phyloP scores from a whole-genome alignment of 2,113 vertebrate species.

The Vulpes vulpes region DNA sequence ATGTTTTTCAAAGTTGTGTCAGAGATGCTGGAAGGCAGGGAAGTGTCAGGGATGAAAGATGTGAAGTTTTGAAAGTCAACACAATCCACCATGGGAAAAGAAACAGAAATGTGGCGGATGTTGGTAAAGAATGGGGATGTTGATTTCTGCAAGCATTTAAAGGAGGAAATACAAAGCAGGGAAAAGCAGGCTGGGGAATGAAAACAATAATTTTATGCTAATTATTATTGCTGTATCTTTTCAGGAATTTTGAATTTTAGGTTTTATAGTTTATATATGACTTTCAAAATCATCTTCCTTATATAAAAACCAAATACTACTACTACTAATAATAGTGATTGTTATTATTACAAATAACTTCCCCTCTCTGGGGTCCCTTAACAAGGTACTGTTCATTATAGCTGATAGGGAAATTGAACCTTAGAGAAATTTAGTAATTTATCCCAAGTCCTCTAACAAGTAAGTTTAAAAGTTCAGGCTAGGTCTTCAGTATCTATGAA shows the following conservation, averaged over 20 bases:
- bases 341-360: background rate
- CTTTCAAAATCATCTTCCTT: background rate
- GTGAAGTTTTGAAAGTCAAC: background rate
- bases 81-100: background rate
- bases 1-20: background rate
- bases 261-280: constrained; percentile 23
- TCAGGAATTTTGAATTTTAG: background rate
- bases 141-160: background rate
- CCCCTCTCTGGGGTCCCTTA: background rate
- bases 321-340: background rate
- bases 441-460: background rate
- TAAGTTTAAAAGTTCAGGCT: background rate
- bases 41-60: background rate
- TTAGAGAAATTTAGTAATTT: background rate
- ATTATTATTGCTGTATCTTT: background rate
- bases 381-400: background rate
- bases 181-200: background rate
- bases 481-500: background rate
- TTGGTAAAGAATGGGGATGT: background rate
- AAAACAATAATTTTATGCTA: background rate
- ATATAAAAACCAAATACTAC: background rate
- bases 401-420: background rate
- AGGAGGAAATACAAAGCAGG: background rate
- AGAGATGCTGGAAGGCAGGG: no score
- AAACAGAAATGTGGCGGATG: background rate